Evolutionary conservation across 2,113 vertebrate species (phyloP).

Genomic region (Cyanoramphus novaezelandiae): DNA sequence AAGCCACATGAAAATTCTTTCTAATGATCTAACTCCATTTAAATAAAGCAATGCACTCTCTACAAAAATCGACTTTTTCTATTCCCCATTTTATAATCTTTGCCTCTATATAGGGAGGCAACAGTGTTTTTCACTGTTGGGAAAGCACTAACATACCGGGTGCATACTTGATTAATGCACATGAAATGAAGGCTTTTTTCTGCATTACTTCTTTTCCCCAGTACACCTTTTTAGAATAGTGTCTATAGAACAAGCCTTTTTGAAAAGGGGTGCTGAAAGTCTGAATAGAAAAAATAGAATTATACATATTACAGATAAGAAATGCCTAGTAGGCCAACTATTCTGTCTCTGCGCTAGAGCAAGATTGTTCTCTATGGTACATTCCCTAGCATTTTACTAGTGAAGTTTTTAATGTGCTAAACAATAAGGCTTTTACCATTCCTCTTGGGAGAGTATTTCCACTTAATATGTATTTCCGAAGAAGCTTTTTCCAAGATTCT

Average conservation of each 20-base stretch:
- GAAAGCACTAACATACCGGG: not conserved
- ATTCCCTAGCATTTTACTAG: not conserved
- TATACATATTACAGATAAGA: not conserved
- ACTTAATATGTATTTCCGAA: not conserved
- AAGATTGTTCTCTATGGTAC: not conserved
- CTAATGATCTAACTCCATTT: not conserved
- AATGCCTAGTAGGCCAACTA: not conserved
- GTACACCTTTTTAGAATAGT: not conserved
- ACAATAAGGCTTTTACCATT: not conserved
- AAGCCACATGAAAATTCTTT: not conserved
- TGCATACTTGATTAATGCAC: not conserved
- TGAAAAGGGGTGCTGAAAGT: conserved; percentile 5
- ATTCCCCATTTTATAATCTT: not conserved
- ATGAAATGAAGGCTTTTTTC: not conserved
- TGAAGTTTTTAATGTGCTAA: not conserved
- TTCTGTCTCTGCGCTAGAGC: not conserved
- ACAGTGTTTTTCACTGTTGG: not conserved
- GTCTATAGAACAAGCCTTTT: not conserved
- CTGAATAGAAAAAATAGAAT: not conserved
- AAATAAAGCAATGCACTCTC: not conserved
- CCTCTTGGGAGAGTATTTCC: not conserved
- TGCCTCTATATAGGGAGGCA: not conserved
- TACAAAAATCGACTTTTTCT: not conserved
- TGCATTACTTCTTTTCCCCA: not conserved
- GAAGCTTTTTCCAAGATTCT: not conserved